A percentile compares a stretch with the other conserved stretches of the same genome.
Conservation (phyloP, 1,140 invertebrate genomes). For the Chionoecetes opilio region DNA sequence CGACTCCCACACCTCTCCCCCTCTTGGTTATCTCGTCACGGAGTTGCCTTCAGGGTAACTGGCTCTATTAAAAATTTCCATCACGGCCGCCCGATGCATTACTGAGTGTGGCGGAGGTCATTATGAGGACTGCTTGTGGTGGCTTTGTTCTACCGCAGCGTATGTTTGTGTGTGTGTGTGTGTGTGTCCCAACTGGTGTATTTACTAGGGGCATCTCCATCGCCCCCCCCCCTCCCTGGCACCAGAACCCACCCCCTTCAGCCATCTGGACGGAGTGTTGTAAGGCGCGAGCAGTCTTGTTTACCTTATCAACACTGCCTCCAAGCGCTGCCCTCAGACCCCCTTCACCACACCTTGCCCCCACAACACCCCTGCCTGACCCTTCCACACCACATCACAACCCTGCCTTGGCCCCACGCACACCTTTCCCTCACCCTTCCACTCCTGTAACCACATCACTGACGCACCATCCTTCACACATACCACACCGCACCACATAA, state of each 20-base stretch:
- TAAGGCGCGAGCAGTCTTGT: not conserved
- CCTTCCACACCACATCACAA: too few species aligned
- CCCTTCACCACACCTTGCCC: not conserved
- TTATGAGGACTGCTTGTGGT: not conserved
- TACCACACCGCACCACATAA: not conserved
- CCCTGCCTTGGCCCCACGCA: too few species aligned
- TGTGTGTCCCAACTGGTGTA: not conserved
- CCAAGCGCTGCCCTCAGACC: not conserved
- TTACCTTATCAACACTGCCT: not conserved
- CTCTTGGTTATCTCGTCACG: not conserved
- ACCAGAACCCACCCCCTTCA: not conserved
- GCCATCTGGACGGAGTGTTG: not conserved
- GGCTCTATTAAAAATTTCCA: not conserved
- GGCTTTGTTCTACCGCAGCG: not conserved
- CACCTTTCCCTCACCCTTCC: not conserved
- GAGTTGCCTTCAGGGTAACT: not conserved
- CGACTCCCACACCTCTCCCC: not conserved
- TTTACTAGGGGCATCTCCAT: too few species aligned
- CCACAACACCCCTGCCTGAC: not conserved
- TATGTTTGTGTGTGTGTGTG: not conserved
- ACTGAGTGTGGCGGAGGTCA: not conserved
- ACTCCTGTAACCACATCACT: not conserved
- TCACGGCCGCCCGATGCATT: not conserved
- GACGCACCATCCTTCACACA: not conserved
- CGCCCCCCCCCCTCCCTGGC: not conserved